Conservation (phyloP, 2,797 vertebrate species). For the Tarsius wallacei region DNA sequence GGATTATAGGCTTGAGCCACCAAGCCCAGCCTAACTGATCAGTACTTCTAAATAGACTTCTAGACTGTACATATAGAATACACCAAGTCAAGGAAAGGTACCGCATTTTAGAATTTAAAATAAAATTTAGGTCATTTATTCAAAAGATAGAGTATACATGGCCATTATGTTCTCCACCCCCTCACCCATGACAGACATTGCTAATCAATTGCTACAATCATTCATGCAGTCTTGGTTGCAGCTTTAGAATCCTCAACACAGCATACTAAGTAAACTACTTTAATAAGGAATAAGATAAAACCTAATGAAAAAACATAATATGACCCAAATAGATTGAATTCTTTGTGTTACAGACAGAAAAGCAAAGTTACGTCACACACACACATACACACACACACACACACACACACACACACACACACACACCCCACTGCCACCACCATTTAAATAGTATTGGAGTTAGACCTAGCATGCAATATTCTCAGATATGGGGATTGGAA, state of each 20-base stretch:
- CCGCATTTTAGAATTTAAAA: slow-evolving; percentile 36
- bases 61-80: background rate
- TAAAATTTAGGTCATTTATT: background rate
- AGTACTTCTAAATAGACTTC: background rate
- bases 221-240: background rate
- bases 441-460: background rate
- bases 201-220: background rate
- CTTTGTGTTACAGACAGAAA: background rate
- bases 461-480: background rate
- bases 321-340: background rate
- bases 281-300: slow-evolving; percentile 4
- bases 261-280: background rate
- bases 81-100: background rate
- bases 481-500: background rate
- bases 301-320: background rate
- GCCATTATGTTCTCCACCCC: background rate
- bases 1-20: no score
- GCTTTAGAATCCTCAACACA: background rate
- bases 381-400: no score
- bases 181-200: background rate
- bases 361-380: background rate
- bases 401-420: background rate
- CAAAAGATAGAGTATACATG: background rate
- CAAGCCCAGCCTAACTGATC: background rate
- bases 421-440: background rate